Evolutionary conservation across 2,113 vertebrate genomes (phyloP).

Genomic region (Gnathonemus longibarbis): DNA sequence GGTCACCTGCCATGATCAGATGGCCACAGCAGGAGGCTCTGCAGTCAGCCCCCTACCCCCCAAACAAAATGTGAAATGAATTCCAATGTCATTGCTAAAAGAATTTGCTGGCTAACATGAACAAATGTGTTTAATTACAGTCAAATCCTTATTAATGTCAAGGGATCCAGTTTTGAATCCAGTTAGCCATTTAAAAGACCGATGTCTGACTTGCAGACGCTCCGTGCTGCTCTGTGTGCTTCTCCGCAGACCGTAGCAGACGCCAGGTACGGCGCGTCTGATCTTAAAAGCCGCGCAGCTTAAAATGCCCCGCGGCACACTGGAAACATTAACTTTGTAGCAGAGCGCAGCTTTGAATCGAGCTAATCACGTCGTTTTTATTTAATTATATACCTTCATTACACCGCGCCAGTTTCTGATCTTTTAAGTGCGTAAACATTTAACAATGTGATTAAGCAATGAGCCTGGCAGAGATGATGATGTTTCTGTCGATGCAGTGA

Average conservation of each 20-base stretch:
- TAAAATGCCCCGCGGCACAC: neutral
- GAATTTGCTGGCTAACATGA: neutral
- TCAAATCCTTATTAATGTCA: neutral
- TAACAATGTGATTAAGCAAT: neutral
- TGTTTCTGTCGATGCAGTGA: neutral
- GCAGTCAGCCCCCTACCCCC: neutral
- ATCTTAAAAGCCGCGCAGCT: neutral
- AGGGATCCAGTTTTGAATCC: neutral
- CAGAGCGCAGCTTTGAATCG: neutral
- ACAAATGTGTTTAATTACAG: neutral
- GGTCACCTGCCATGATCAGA: neutral
- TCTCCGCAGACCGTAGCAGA: neutral
- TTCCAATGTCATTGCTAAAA: neutral
- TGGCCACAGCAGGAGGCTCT: neutral
- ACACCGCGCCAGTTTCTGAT: neutral
- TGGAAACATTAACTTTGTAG: constrained; percentile 5
- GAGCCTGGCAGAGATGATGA: neutral
- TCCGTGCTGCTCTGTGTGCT: neutral
- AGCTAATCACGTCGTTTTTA: neutral
- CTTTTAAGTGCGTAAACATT: neutral
- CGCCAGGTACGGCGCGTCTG: neutral
- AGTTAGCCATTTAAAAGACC: neutral
- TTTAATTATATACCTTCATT: constrained; percentile 6
- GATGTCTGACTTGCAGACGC: neutral
- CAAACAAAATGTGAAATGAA: neutral